These are phyloP conservation scores for Gopherus flavomarginatus DNA, from an alignment of 2,113 vertebrate genomes.

Conservation along the genomic window DNA sequence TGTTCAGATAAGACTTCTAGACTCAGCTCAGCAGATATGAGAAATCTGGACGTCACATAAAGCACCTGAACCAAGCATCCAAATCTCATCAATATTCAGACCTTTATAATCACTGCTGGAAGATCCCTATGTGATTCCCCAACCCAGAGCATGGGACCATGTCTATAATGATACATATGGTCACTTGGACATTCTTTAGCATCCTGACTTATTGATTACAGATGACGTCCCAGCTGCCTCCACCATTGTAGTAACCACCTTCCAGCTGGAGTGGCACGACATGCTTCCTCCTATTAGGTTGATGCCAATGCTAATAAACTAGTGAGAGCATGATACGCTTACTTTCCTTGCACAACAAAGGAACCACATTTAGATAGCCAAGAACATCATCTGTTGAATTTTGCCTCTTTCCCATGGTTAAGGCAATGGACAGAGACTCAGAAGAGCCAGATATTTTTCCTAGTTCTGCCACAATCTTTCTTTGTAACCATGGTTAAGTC, in stretches of 20 bases:
- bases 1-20: neutral
- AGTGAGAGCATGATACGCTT: neutral
- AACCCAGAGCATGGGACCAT: accelerated
- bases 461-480: neutral
- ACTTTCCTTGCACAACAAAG: neutral
- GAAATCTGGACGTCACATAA: neutral
- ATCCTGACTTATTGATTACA: neutral
- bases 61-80: neutral
- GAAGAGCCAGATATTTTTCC: neutral
- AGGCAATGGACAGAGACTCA: neutral
- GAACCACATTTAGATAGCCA: neutral
- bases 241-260: neutral
- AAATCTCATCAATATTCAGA: neutral
- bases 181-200: neutral
- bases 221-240: neutral
- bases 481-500: neutral
- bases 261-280: neutral
- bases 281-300: neutral
- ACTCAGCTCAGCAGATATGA: neutral
- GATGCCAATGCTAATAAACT: neutral
- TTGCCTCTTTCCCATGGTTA: neutral
- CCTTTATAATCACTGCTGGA: neutral
- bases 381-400: neutral
- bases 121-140: neutral
- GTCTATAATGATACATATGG: neutral